Evolutionary conservation across 2,797 vertebrate species (phyloP), one percentile per base, ranked within the genome.

Genomic region (Eulemur mongoz): DNA sequence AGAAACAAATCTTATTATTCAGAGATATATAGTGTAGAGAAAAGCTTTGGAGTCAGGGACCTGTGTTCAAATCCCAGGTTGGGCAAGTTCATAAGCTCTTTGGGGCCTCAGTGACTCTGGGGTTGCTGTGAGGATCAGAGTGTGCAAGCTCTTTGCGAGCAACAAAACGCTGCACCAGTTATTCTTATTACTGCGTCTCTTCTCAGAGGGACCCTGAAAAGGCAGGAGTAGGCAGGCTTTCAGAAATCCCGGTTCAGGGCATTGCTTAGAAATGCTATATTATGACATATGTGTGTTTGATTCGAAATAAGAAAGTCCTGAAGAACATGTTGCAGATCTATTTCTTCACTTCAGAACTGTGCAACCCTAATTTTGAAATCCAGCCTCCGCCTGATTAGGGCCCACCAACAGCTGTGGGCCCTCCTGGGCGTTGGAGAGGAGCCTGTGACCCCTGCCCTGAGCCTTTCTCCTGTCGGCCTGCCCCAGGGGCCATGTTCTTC

Each of bases 191-290:
- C 43, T 83, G 5, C 35, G 5, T 86, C 40, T 91, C 43, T 88
- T 45, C 81, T 32, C 43, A 76, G 48, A 35, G 15, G 50, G 8
- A 32, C 32, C 22, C 30, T n/a, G 1, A 35, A 57, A 79, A 17
- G 32, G 14, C 14, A 76, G n/a, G 32, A 84, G 14, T 50, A 40
- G 67, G n/a, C 22, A 32, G 22, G 8, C 70, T 76, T 59, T 61
- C 38, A 40, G 87, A 84, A 8, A 86, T 79, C 45, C 92, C 63
- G 20, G 45, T 63, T 85, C 13, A 57, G 35, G 35, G n/a, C 81
- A 15, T 90, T 93, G 15, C 57, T 84, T 96, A 61, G 75, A 82
- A 95, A 85, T 93, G 35, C 73, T 83, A 2, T 59, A 23, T 73
- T 6, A 2, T 52, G 5, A 38, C 67, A 10, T 40, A 20, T 22